Base-by-base conservation (phyloP, 2,113 vertebrate species). In the Centropristis striata region DNA sequence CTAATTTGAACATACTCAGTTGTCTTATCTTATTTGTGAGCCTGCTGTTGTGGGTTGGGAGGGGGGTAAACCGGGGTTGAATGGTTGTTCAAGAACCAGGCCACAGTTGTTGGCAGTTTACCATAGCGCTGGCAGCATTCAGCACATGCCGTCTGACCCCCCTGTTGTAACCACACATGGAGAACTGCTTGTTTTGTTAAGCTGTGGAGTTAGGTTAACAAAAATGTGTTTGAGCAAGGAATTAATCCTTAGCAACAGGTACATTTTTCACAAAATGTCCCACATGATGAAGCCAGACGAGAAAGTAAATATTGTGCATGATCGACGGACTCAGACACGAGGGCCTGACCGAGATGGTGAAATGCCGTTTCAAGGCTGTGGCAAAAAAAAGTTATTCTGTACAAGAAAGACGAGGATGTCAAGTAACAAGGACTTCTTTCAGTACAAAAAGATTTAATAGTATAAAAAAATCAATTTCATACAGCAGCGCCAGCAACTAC, bases 1-100 rank as follows among this genome's bases (percentile, higher is more conserved):
- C 59, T 71, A 36, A 81, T 88, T 76, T 85, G 81, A 88, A 79
- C 70, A 81, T 21, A 37, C 51, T 75, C 80, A 21, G 16, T 65
- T 77, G 55, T 79, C 69, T 59, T 75, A 28, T 77, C 51, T 54
- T 27, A 51, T 73, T 54, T 60, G 69, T n/a, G 66, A 65, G 71
- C 51, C 28, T 66, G 75, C 67, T 36, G 57, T 63, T 61, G 55
- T 28, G 66, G 55, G 49, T 5, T 44, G 15, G 20, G 64, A 32
- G 32, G 46, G 32, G n/a, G 25, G 49, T 50, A 21, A 79, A 77
- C 47, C 23, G 44, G 42, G 18, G 39, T 41, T 65, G 65, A 80
- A 58, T 15, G 50, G 58, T 54, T 61, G 61, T 51, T 75, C 3
- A 15, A 55, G 53, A 23, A 75, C 32, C 65, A 46, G 49, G 42